Base-by-base conservation (phyloP, 2,113 vertebrate genomes). In the Oenanthe oenanthe region DNA sequence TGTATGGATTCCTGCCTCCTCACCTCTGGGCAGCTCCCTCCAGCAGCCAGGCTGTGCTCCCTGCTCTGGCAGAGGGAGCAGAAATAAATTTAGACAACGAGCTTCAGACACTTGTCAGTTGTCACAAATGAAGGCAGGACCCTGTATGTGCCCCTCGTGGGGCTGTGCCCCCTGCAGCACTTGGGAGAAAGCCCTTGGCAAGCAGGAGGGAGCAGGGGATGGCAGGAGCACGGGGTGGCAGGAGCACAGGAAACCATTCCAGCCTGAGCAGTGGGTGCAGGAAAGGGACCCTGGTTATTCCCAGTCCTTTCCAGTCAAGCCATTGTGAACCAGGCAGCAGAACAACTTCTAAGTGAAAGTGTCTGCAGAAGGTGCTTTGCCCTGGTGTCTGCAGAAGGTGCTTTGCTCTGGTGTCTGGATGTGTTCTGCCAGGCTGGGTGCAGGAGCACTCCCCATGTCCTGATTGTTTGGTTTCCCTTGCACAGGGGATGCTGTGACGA, bases 401-500 rank as follows among this genome's bases (percentile, higher is more conserved):
- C 31, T 63, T 21, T 34, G 34, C 36, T 47, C 10, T 0, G 1
- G 25, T 2, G 0, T 8, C 19, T 48, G 67, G n/a, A 17, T 66
- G 5, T 2, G 2, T 31, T 63, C 51, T 24, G 43, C 32, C 0
- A 0, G 29, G 43, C 18, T 10, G 48, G 43, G 13, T 7, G 25
- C 54, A 31, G 70, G 32, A 56, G 45, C 26, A 13, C 32, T 78
- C 47, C 5, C 19, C 56, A 10, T 4, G 2, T 68, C 32, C 62
- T 78, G 56, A 91, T 2, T 13, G 1, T 9, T 78, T 61, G 15
- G 3, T 81, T 70, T 76, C 70, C 71, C 47, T 67, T 43, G 31
- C 53, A 12, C 80, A 98, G 97, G 95, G 53, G 75, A 42, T 89
- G 81, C 88, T 24, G 36, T 15, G 32, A 84, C 17, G 20, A 62